These are phyloP conservation scores for Spinus olivaceus DNA, from an alignment of 2,797 vertebrate genomes.

Conservation along the genomic window DNA sequence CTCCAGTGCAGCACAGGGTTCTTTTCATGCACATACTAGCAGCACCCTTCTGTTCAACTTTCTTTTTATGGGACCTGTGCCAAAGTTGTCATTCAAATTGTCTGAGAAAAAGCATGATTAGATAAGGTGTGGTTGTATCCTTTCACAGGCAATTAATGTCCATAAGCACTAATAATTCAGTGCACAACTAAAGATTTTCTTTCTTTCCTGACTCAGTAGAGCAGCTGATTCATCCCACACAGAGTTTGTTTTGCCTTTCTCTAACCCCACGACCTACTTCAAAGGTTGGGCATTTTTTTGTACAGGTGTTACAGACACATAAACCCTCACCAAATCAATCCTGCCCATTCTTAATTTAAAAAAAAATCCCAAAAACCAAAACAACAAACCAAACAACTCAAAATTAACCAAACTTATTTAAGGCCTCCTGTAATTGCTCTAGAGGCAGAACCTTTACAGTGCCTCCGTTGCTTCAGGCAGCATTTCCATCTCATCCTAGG, in stretches of 20 bases:
- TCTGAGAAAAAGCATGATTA: constrained; percentile 8
- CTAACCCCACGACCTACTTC: not conserved
- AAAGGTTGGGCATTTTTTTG: not conserved
- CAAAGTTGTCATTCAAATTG: constrained; percentile 7
- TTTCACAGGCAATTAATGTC: not conserved
- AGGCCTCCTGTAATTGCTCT: not conserved
- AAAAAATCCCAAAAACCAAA: not conserved
- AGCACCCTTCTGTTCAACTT: not conserved
- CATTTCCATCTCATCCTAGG: not conserved
- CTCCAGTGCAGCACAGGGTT: not conserved
- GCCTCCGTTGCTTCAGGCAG: not conserved
- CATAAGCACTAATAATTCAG: not conserved
- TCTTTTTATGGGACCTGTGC: not conserved
- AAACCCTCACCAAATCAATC: not conserved
- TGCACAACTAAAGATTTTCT: not conserved
- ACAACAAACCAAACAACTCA: not conserved
- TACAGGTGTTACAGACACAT: not conserved
- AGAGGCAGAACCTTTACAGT: not conserved
- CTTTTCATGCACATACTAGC: not conserved
- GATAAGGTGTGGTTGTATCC: not conserved
- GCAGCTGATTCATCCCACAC: not conserved
- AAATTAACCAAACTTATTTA: not conserved
- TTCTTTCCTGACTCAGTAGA: not conserved
- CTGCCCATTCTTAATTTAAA: not conserved
- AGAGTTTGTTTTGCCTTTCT: not conserved